Base-by-base conservation (phyloP, 2,888 invertebrate genomes). In the Drosophila macrospina region DNA sequence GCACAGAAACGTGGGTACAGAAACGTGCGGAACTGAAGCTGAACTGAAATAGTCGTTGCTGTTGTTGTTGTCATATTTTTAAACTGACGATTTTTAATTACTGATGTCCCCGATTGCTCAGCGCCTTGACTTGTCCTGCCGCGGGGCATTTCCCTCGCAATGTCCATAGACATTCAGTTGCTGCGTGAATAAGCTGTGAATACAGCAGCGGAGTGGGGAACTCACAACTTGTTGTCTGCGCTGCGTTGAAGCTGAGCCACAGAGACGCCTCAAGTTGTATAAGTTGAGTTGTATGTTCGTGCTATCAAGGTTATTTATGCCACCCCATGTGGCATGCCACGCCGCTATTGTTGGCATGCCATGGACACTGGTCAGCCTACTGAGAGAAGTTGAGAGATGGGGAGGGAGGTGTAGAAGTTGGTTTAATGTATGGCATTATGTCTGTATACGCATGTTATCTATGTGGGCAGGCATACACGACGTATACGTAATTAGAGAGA, bases 371-470 rank as follows among this genome's bases (percentile, higher is more conserved):
- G 47, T 30, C 28, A 69, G 69, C 51, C 51, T 47, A n/a, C n/a
- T n/a, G n/a, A n/a, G n/a, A n/a, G n/a, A n/a, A n/a, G n/a, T n/a
- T n/a, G n/a, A n/a, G n/a, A n/a, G n/a, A n/a, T n/a, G n/a, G n/a
- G n/a, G n/a, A n/a, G n/a, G n/a, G n/a, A n/a, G n/a, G n/a, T n/a
- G n/a, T n/a, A n/a, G n/a, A n/a, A n/a, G n/a, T n/a, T n/a, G n/a
- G n/a, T n/a, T 56, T 65, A 69, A 73, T 62, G 26, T 69, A 79
- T 68, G 61, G 48, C 63, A 82, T 87, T 84, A 68, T 68, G 81
- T 84, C 64, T 68, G 85, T 80, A 69, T 82, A 85, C 79, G 86
- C 77, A 71, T 74, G 44, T 76, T 75, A 79, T 82, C 78, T 51
- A 60, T 57, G 56, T 57, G 56, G 55, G 5, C 59, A 24, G 59